These are phyloP conservation scores for Scylla paramamosain DNA, from an alignment of 1,140 invertebrate genomes.

Conservation along the genomic window DNA sequence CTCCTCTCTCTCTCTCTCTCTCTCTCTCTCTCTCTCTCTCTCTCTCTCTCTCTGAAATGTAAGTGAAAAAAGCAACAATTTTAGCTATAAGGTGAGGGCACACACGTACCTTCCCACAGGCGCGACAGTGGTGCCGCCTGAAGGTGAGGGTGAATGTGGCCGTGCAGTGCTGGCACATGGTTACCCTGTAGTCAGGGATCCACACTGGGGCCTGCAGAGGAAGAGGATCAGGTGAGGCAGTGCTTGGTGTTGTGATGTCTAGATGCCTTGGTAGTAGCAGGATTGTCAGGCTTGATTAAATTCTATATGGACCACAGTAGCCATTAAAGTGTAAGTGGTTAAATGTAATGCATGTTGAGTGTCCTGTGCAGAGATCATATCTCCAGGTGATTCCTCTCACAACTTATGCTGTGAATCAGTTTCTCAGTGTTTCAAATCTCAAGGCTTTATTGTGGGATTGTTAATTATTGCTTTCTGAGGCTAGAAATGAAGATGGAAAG, in stretches of 20 bases:
- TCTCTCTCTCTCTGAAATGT: constrained; percentile 4
- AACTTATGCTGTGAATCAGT: no score
- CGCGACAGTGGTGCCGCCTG: constrained; percentile 88
- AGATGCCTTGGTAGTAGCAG: neutral
- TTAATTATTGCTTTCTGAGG: no score
- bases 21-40: neutral
- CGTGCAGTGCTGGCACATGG: constrained; percentile 88
- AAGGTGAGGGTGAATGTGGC: constrained; percentile 87
- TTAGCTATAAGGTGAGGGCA: neutral
- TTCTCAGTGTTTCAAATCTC: no score
- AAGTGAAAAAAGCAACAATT: no score
- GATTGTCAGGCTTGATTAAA: neutral
- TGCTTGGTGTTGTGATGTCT: neutral
- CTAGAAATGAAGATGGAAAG: no score
- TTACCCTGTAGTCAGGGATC: constrained; percentile 86
- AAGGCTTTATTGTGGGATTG: no score
- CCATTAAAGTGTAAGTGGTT: no score
- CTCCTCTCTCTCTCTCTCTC: neutral
- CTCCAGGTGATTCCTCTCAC: no score
- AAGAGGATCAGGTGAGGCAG: neutral
- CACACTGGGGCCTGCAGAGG: constrained; percentile 84
- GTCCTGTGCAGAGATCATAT: no score
- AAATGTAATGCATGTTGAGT: no score
- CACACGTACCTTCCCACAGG: constrained; percentile 85
- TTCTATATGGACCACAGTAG: no score